Conservation (phyloP, 92 coral and sea anemone genomes). For the Porites rus region DNA sequence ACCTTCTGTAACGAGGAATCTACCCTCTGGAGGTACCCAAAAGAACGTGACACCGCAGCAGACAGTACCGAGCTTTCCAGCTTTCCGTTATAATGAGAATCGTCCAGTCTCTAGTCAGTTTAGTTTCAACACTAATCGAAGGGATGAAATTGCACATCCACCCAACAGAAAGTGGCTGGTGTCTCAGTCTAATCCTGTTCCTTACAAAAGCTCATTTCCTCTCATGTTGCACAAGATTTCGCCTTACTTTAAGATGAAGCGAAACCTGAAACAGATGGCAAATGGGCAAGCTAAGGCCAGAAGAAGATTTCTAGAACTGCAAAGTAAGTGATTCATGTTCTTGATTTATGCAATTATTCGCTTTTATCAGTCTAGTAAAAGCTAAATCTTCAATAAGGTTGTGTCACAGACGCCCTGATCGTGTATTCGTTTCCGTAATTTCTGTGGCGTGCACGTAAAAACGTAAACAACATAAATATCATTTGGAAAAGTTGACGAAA, state of each 20-base stretch:
- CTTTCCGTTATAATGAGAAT: conserved; percentile 34
- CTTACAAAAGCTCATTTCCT: conserved; percentile 67
- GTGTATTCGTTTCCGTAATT: no score
- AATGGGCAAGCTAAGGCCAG: conserved; percentile 57
- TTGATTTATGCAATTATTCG: no score
- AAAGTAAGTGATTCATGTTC: conserved; percentile 33
- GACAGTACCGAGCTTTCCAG: conserved; percentile 36
- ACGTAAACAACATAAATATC: no score
- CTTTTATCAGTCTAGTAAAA: no score
- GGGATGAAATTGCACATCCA: conserved; percentile 1
- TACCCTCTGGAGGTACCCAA: background rate
- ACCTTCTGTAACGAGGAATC: conserved; percentile 8
- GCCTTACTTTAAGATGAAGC: conserved; percentile 57
- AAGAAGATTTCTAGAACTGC: conserved; percentile 64
- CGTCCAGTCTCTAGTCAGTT: conserved; percentile 17
- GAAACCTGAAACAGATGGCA: conserved; percentile 32
- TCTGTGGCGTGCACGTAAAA: no score
- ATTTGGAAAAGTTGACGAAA: no score
- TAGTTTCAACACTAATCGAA: conserved; percentile 3
- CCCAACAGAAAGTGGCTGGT: background rate
- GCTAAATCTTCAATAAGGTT: no score
- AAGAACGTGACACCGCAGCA: conserved; percentile 10
- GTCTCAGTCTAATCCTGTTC: conserved; percentile 18
- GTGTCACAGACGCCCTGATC: no score
- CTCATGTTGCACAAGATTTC: conserved; percentile 68